Base-by-base conservation (phyloP, 92 coral and sea anemone species). In the Micromussa lordhowensis region DNA sequence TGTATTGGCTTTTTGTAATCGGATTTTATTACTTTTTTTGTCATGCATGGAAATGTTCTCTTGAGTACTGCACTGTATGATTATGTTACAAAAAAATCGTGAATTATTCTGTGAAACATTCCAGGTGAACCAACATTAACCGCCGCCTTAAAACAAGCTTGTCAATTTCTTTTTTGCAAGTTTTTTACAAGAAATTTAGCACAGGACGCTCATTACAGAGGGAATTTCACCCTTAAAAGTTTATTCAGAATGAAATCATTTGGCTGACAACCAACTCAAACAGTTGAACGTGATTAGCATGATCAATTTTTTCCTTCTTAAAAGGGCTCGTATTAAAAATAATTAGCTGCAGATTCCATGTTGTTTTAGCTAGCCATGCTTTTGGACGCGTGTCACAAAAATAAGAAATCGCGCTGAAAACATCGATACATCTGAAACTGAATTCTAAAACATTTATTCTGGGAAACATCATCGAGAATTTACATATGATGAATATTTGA, bases 301-400 rank as follows among this genome's bases (percentile, higher is more conserved):
- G 48, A 58, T 66, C 49, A n/a, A 80, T 73, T 58, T 35, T 31
- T 31, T 15, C 29, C 59, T 26, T 28, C 61, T 82, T 29, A 38
- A 17, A 80, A 82, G 49, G 28, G 26, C 36, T 29, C 51, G 28
- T 28, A 28, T 28, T 64, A 81, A 66, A 8, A 17, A 28, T 64
- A 82, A 82, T 82, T 82, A 63, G 76, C 85, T 68, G 17, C 59
- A 44, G 35, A 64, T 64, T 66, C 74, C 30, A 40, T 38, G 6
- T 40, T 66, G 31, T 40, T 40, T 40, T 64, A 24, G 26, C 64
- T 54, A 54, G 26, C 51, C 35, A 21, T 32, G 6, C 77, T 72
- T 72, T 72, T 32, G 48, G 40, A 72, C 26, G n/a, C 15, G 48
- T 35, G 26, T 72, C 48, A 28, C 24, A 11, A 13, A 31, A 35